Conservation (phyloP, 2,797 vertebrate genomes). For the Myotis daubentonii region DNA sequence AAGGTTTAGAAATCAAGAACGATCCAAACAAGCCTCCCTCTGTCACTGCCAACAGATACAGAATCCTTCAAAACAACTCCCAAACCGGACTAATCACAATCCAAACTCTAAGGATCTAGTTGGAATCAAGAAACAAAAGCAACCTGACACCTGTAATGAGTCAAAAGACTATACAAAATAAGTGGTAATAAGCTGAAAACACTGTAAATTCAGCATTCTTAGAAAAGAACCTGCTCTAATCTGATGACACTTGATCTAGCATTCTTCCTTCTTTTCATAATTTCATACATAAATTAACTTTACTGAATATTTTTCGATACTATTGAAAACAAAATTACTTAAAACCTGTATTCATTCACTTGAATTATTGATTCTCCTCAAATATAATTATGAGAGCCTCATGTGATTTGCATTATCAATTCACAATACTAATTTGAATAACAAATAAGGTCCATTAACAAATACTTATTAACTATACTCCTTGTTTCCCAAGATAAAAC, state of each 20-base stretch:
- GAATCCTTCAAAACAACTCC: conserved; percentile 11
- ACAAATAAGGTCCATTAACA: not conserved
- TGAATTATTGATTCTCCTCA: conserved; percentile 1
- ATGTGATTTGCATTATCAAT: not conserved
- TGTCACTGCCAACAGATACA: not conserved
- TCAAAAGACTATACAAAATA: conserved; percentile 31
- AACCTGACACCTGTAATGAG: not conserved
- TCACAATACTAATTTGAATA: conserved; percentile 16
- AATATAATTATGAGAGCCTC: not conserved
- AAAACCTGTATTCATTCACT: conserved; percentile 35
- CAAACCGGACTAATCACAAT: not conserved
- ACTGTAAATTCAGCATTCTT: not conserved
- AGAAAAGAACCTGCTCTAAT: conserved; percentile 27
- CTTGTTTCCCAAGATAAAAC: conserved; percentile 12
- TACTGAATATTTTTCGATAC: conserved; percentile 1
- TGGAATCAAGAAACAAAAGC: conserved; percentile 21
- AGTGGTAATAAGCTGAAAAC: not conserved
- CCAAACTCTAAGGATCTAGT: not conserved
- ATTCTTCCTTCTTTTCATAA: not conserved
- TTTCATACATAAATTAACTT: not conserved
- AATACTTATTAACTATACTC: conserved; percentile 20
- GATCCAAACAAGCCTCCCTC: not conserved
- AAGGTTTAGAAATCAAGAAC: conserved; percentile 8
- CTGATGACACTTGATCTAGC: not conserved
- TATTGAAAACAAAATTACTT: not conserved